A percentile compares a stretch with the other conserved stretches of the same genome.
Conservation (phyloP, 2,888 invertebrate species). For the Lepidochitona cinerea region DNA sequence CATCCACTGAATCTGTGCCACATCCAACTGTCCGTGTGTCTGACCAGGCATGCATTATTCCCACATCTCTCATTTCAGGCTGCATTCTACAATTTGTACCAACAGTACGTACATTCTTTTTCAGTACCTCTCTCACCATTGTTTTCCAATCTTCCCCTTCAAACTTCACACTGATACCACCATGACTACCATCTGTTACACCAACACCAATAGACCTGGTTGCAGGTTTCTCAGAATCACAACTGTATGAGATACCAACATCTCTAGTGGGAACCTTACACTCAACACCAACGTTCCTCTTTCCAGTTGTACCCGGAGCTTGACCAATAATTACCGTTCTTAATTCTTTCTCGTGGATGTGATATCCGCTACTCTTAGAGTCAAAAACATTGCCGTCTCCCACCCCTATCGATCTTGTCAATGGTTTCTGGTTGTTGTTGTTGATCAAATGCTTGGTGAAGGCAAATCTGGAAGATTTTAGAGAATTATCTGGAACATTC, state of each 20-base stretch:
- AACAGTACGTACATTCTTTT: conserved; percentile 60
- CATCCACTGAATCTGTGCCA: conserved; percentile 62
- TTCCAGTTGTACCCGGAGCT: conserved; percentile 41
- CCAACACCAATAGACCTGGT: conserved; percentile 64
- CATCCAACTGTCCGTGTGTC: conserved; percentile 50
- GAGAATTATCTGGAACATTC: background rate
- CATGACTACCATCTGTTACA: conserved; percentile 48
- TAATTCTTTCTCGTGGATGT: conserved; percentile 68
- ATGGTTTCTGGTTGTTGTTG: conserved; percentile 36
- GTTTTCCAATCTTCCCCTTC: conserved; percentile 58
- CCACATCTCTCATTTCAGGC: conserved; percentile 34
- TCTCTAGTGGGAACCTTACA: conserved; percentile 63
- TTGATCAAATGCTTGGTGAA: conserved; percentile 4
- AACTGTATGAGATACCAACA: conserved; percentile 64
- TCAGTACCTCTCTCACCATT: conserved; percentile 57
- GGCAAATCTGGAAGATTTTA: background rate
- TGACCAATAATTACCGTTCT: conserved; percentile 66
- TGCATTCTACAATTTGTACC: conserved; percentile 55
- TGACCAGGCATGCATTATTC: conserved; percentile 37
- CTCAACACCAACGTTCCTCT: conserved; percentile 63
- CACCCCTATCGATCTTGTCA: conserved; percentile 76
- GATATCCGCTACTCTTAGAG: conserved; percentile 43
- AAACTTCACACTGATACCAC: conserved; percentile 45
- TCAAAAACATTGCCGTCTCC: conserved; percentile 74
- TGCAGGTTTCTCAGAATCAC: conserved; percentile 61